Evolutionary conservation across 2,888 invertebrate species (phyloP).

Genomic region (Amaurobius ferox): DNA sequence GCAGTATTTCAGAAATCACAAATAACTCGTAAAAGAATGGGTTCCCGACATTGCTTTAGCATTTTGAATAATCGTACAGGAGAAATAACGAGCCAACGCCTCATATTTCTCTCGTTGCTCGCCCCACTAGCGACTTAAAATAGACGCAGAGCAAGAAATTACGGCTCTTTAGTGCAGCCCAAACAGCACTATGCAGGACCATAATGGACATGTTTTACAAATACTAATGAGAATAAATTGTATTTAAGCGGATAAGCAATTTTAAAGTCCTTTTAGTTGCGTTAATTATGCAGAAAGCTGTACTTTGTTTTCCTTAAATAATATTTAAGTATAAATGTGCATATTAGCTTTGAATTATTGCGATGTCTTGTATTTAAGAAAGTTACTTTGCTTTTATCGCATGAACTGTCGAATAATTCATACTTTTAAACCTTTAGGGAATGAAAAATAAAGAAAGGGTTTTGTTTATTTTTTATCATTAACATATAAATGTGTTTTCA

Average conservation of each 20-base stretch:
- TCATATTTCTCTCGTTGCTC: too few relatives aligned
- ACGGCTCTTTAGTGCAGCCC: neutral
- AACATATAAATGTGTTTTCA: too few relatives aligned
- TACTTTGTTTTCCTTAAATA: constrained; percentile 10
- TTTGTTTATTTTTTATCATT: too few relatives aligned
- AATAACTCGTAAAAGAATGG: neutral
- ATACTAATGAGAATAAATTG: constrained; percentile 56
- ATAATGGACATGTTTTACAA: constrained; percentile 22
- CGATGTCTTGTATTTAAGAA: neutral
- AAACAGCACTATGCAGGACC: neutral
- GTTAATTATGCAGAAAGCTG: constrained; percentile 43
- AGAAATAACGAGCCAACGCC: neutral
- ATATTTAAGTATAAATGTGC: neutral
- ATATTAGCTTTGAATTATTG: neutral
- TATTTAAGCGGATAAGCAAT: constrained; percentile 33
- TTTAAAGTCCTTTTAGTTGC: constrained; percentile 31
- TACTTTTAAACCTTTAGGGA: neutral
- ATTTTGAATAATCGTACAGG: constrained; percentile 33
- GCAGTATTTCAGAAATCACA: neutral
- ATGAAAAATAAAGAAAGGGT: too few relatives aligned
- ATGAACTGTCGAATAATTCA: neutral
- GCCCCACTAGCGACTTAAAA: neutral
- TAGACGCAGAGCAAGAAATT: neutral
- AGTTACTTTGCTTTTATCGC: neutral
- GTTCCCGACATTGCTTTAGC: neutral